These are phyloP conservation scores for Sanderia malayensis DNA, from an alignment of 30 jellyfish, hydroid and myxozoan species.

Conservation along the genomic window DNA sequence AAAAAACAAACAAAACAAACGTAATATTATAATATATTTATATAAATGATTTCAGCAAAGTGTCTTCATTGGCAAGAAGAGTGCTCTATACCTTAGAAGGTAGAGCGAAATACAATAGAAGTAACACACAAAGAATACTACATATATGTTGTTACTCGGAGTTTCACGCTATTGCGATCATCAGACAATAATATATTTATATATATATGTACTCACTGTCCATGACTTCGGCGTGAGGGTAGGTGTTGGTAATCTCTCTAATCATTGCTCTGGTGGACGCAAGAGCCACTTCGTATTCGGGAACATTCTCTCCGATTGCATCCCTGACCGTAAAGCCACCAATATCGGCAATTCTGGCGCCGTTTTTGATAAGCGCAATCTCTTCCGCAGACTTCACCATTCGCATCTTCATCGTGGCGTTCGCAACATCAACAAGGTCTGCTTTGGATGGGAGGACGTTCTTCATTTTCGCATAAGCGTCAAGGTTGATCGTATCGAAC, in stretches of 20 bases:
- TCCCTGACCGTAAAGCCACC: slow-evolving; percentile 75
- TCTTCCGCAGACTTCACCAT: slow-evolving; percentile 82
- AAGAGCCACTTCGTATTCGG: slow-evolving; percentile 83
- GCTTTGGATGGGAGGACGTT: slow-evolving; percentile 72
- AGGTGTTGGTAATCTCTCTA: slow-evolving; percentile 70
- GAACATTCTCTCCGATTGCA: slow-evolving; percentile 65
- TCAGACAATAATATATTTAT: not conserved
- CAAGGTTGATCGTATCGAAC: slow-evolving; percentile 62
- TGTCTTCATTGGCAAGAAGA: no score
- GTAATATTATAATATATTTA: no score
- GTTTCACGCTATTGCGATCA: no score
- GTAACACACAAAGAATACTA: no score
- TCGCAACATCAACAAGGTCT: slow-evolving; percentile 59
- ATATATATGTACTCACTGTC: slow-evolving; percentile 83
- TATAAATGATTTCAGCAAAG: no score
- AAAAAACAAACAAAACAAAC: no score
- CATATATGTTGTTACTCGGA: no score
- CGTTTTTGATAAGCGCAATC: slow-evolving; percentile 70
- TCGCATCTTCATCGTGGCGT: slow-evolving; percentile 70
- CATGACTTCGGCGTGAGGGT: slow-evolving; percentile 74
- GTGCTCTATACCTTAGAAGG: no score
- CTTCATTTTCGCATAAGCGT: slow-evolving; percentile 51
- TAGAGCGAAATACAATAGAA: no score
- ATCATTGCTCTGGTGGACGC: slow-evolving; percentile 76
- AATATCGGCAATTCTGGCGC: slow-evolving; percentile 83